phyloP scores from a whole-genome alignment of 2,888 invertebrate genomes.

The Julus scandinavius region DNA sequence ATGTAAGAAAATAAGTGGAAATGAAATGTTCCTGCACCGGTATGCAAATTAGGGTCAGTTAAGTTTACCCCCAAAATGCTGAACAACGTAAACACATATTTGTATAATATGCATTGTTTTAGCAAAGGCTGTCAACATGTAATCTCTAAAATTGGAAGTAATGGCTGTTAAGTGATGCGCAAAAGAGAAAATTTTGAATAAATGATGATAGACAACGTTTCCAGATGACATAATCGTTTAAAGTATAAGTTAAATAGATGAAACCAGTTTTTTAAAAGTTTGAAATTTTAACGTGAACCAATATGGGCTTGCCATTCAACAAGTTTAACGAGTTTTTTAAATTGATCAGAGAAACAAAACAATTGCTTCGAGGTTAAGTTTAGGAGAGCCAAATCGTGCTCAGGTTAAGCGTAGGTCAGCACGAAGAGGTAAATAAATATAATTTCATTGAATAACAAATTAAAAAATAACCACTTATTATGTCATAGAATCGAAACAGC shows the following conservation, averaged over 20 bases:
- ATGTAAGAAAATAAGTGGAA: neutral
- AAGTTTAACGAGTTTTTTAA: conserved; percentile 10
- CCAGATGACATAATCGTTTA: neutral
- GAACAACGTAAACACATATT: neutral
- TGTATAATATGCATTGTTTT: neutral
- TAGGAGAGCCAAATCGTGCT: neutral
- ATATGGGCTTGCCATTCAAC: neutral
- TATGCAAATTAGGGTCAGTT: neutral
- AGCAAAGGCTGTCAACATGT: neutral
- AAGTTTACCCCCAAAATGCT: neutral
- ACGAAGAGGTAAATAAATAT: neutral
- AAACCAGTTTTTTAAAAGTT: neutral
- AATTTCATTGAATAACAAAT: neutral
- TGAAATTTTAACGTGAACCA: neutral
- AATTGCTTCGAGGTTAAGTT: neutral
- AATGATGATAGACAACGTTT: neutral
- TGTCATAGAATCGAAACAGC: too few relatives aligned
- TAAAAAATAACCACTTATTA: neutral
- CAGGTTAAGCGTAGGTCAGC: neutral
- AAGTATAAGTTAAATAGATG: neutral
- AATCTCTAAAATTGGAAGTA: conserved; percentile 20
- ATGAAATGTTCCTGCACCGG: neutral
- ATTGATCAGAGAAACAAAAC: neutral
- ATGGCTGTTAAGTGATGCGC: neutral
- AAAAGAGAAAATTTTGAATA: neutral